These are phyloP conservation scores for Schizopygopsis malacanthus DNA, from an alignment of 2,797 vertebrate genomes.

Conservation along the genomic window DNA sequence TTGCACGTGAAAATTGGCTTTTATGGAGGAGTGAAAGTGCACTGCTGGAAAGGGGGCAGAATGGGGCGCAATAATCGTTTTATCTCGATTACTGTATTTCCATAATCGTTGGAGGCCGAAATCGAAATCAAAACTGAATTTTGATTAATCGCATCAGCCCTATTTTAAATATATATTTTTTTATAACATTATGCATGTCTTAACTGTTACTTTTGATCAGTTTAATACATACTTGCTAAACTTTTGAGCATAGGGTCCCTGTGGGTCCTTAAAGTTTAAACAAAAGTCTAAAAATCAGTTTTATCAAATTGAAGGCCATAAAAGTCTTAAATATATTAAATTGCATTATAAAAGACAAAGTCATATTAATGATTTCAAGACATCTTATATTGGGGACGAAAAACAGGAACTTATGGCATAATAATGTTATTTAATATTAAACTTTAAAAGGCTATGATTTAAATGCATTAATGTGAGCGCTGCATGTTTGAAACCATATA, in stretches of 20 bases:
- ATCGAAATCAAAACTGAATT: too few species aligned
- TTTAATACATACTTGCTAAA: not conserved
- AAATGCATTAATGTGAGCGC: not conserved
- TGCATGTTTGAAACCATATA: not conserved
- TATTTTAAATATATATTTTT: not conserved
- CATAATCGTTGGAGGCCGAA: too few species aligned
- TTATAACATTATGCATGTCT: not conserved
- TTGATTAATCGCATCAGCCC: too few species aligned
- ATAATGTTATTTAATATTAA: not conserved
- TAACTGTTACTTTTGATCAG: not conserved
- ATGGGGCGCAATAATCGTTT: too few species aligned
- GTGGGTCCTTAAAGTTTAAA: not conserved
- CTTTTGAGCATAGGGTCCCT: not conserved
- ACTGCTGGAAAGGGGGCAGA: too few species aligned
- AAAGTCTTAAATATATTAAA: not conserved
- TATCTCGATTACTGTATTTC: too few species aligned
- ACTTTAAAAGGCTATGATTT: not conserved
- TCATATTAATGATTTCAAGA: too few species aligned
- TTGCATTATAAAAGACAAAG: too few species aligned
- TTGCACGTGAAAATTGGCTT: too few species aligned
- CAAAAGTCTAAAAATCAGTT: not conserved
- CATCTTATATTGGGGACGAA: not conserved
- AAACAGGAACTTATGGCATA: not conserved
- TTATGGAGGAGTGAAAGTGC: too few species aligned
- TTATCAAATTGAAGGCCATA: not conserved